Evolutionary conservation across 2,113 vertebrate genomes (phyloP), one percentile per base, ranked within the genome.

Genomic region (Rhineura floridana): DNA sequence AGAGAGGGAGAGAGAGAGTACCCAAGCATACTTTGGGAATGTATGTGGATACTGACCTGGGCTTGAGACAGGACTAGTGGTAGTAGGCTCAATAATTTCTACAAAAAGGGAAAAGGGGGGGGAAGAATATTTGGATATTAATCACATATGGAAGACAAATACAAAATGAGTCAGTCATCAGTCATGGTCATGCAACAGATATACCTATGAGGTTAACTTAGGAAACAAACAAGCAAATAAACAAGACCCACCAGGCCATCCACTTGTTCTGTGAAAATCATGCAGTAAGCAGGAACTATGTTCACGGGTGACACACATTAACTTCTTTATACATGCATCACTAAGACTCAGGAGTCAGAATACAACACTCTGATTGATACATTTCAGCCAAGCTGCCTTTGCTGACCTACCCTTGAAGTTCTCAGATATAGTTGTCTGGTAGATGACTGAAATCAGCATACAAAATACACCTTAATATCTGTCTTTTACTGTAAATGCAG

Each of bases 11-110:
- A 88, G 87, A 90, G 95, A 92, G 89, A 97, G 96, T 93, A 96
- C 97, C 97, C 97, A 96, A 87, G 94, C 96, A 96, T 97, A 97
- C 98, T 97, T 95, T 87, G 94, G 95, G 96, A 95, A 95, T 96
- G 97, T 97, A 97, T 96, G 97, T 97, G 98, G 97, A 99, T 99
- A 99, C 99, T 99, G 98, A 99, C 99, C 99, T 99, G 99, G 98
- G 97, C 98, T 99, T 95, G 98, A 98, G 97, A 98, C 98, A 98
- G 98, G 96, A 97, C 98, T 99, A 99, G 98, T 98, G 97, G 98
- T 98, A 97, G 98, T 97, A 97, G 98, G 97, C 96, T 99, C 98
- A 99, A 98, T 98, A 98, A 98, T 98, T 97, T 99, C 98, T 99
- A 99, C 97, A 98, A 98, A 98, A 97, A 96, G 96, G 96, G 96